Evolutionary conservation across 2,113 vertebrate species (phyloP).

Genomic region (Lepus europaeus): DNA sequence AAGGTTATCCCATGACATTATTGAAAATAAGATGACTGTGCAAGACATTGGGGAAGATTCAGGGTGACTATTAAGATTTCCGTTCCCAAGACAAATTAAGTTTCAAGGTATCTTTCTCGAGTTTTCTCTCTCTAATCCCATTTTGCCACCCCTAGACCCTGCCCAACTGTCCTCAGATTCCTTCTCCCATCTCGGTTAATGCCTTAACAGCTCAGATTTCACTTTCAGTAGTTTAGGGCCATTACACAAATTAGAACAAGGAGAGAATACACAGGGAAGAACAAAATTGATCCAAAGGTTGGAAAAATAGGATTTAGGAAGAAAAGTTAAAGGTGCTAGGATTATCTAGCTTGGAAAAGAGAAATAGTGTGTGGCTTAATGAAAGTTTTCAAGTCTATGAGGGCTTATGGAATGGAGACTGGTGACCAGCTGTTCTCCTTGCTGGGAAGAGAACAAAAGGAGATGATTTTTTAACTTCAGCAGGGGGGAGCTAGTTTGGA

Average conservation of each 20-base stretch:
- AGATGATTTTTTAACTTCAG: slow-evolving; percentile 50
- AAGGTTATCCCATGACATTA: slow-evolving; percentile 22
- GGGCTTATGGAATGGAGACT: slow-evolving; percentile 7
- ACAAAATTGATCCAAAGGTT: slow-evolving; percentile 11
- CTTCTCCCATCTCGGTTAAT: background rate
- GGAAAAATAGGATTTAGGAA: slow-evolving; percentile 24
- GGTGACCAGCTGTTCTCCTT: slow-evolving; percentile 40
- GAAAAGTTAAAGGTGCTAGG: slow-evolving; percentile 34
- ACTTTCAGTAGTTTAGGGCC: background rate
- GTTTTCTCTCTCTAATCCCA: background rate
- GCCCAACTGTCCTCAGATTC: background rate
- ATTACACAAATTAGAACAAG: background rate
- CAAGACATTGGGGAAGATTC: slow-evolving; percentile 34
- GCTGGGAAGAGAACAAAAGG: slow-evolving; percentile 51
- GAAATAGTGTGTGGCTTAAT: slow-evolving; percentile 14
- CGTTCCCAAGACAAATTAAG: slow-evolving; percentile 38
- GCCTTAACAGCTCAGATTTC: slow-evolving; percentile 45
- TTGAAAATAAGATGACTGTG: slow-evolving; percentile 30
- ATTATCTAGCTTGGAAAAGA: slow-evolving; percentile 53
- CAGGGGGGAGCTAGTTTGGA: background rate
- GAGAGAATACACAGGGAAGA: background rate
- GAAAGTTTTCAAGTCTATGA: slow-evolving; percentile 48
- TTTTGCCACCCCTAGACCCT: background rate
- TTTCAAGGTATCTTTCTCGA: background rate
- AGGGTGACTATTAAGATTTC: slow-evolving; percentile 28